Conservation (phyloP, 2,113 vertebrate genomes). For the Eulemur macaco region DNA sequence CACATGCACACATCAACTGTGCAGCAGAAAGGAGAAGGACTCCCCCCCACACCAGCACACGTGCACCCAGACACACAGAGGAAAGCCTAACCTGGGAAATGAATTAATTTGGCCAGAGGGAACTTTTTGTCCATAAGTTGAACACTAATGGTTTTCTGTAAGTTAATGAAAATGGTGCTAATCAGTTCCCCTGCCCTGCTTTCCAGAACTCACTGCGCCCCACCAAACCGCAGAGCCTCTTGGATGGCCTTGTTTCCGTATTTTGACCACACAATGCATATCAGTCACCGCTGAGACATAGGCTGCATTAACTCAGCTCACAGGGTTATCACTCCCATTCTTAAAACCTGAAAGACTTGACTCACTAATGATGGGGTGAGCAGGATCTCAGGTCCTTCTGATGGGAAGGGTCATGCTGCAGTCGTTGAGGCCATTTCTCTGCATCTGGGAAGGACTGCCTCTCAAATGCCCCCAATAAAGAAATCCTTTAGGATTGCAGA, state of each 20-base stretch:
- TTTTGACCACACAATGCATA: neutral
- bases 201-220: neutral
- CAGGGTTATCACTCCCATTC: slow-evolving; percentile 28
- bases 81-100: slow-evolving; percentile 30
- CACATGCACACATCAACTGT: neutral
- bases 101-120: slow-evolving; percentile 36
- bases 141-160: slow-evolving; percentile 52
- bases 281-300: neutral
- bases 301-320: neutral
- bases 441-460: neutral
- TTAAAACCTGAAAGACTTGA: neutral
- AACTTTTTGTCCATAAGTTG: slow-evolving; percentile 20
- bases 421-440: neutral
- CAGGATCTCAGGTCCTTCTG: neutral
- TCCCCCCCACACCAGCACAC: neutral
- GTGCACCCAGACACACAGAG: neutral
- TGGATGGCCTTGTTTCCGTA: neutral
- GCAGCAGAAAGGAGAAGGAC: neutral
- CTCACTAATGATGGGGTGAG: neutral
- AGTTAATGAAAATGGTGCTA: slow-evolving; percentile 15
- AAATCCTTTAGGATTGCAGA: neutral
- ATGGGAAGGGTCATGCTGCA: neutral
- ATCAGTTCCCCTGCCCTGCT: neutral
- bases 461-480: neutral
- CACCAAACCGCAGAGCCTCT: neutral